Evolutionary conservation across 1,140 invertebrate species (phyloP), one percentile per base, ranked within the genome.

Genomic region (Yoshiicerus persimilis): DNA sequence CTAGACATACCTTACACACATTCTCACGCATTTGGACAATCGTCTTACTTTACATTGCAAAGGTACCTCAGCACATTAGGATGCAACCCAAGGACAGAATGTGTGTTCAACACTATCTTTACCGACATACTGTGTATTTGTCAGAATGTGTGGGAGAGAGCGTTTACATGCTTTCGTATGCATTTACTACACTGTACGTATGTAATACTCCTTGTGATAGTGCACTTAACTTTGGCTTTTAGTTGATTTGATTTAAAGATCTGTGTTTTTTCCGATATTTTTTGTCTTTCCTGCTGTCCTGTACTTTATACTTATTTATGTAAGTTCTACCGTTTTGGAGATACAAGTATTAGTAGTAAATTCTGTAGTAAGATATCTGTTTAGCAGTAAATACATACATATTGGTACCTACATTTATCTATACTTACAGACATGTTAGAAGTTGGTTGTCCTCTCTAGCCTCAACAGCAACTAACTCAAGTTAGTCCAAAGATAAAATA

Each of bases 401-500:
- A n/a, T n/a, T 11, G 41, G 11, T 32, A 70, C 6, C 27, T 70
- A 30, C 9, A 30, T 13, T 30, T 25, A 10, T 32, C 30, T 20
- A 34, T 32, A 5, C 25, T 2, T 75, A 36, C 5, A 70, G 11
- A 80, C 32, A 38, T n/a, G 34, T 16, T 32, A 36, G 32, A 23
- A 38, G 8, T 80, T 3, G n/a, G 30, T 32, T 80, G 75, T 80
- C 75, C 75, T 80, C 27, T 80, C 75, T 80, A 80, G 75, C 75
- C 32, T 36, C 83, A 84, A 56, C 25, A 47, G 83, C 85, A 86
- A 86, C 62, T 86, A 66, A 64, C 85, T 84, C 85, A 80, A 34
- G 75, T 83, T 36, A 86, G 85, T 86, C 80, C 41, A 56, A 66
- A 80, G 39, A 70, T 66, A 85, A 88, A 84, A 88, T 88, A 88